Evolutionary conservation across 2,888 invertebrate species (phyloP).

Genomic region (Charanyca ferruginea): DNA sequence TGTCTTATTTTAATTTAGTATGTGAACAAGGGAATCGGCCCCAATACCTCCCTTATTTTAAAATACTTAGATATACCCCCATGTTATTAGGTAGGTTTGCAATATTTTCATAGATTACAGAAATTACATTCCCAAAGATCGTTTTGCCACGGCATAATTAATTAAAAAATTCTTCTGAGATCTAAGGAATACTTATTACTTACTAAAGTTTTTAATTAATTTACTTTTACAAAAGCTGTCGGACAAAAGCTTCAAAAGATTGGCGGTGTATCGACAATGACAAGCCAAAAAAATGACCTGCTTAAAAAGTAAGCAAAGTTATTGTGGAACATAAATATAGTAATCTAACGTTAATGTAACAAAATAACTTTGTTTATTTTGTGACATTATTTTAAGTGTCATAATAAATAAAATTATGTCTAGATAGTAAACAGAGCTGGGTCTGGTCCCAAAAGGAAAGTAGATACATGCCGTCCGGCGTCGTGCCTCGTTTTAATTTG

Average conservation of each 20-base stretch:
- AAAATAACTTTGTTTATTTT: too few species aligned
- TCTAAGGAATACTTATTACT: slow-evolving; percentile 31
- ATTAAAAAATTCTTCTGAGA: slow-evolving; percentile 34
- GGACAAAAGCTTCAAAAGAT: slow-evolving; percentile 50
- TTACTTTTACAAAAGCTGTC: slow-evolving; percentile 37
- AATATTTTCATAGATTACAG: slow-evolving; percentile 12
- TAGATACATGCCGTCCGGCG: slow-evolving; percentile 45
- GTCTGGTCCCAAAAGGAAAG: slow-evolving; percentile 61
- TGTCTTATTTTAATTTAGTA: too few species aligned
- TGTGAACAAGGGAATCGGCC: too few species aligned
- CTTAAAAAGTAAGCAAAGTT: slow-evolving; percentile 21
- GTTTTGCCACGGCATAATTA: slow-evolving; percentile 15
- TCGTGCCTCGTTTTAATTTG: slow-evolving; percentile 68
- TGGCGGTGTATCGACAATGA: slow-evolving; percentile 23
- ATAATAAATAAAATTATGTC: slow-evolving; percentile 66
- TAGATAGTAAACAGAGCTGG: slow-evolving; percentile 63
- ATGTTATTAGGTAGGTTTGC: not conserved
- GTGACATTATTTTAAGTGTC: too few species aligned
- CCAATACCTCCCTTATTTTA: not conserved
- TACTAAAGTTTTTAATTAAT: slow-evolving; percentile 59
- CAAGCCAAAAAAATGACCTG: slow-evolving; percentile 17
- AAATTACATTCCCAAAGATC: slow-evolving; percentile 21
- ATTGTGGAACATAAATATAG: slow-evolving; percentile 57
- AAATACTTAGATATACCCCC: not conserved
- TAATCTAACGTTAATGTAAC: slow-evolving; percentile 26